Evolutionary conservation across 2,113 vertebrate species (phyloP), one percentile per base, ranked within the genome.

Genomic region (Turnix velox): DNA sequence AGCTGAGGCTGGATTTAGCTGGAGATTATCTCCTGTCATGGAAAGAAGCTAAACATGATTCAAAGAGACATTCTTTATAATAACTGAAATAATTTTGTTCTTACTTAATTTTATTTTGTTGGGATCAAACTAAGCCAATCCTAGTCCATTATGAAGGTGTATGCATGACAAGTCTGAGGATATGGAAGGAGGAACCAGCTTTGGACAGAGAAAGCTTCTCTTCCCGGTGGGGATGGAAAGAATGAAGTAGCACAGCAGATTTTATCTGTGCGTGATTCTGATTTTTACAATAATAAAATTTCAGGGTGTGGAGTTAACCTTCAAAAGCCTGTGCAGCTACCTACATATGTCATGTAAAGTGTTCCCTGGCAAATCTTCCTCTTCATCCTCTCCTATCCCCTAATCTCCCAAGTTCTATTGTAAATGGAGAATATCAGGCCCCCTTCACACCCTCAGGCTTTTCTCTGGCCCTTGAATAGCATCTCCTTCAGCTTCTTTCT

Each of bases 281-380:
- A n/a, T 62, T 71, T 62, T 61, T 88, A 72, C 88, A 87, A 75
- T 58, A 86, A 90, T 84, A 65, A 90, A 94, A 92, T 88, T 94
- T 90, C 69, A 84, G 88, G 92, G 93, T 65, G 93, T 87, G 92
- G 95, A 83, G 49, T 96, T 96, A 95, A 95, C 84, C 54, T 67
- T 92, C 33, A 45, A n/a, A 79, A 72, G 43, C 48, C 61, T 46
- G 12, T 46, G 33, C 49, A 71, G 35, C 27, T 68, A 33, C 23
- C 22, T 1, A 2, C 7, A 14, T 40, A 4, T 55, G 24, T 48
- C 31, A 27, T 0, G 0, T 49, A 83, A 51, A 2, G 30, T 33
- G 9, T 78, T 76, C 77, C 28, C 31, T 42, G 14, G 13, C 27
- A 46, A 85, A 27, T 35, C 27, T 58, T 72, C 55, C 31, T 69